phyloP scores from a whole-genome alignment of 2,888 invertebrate genomes.

The Andrena camellia region DNA sequence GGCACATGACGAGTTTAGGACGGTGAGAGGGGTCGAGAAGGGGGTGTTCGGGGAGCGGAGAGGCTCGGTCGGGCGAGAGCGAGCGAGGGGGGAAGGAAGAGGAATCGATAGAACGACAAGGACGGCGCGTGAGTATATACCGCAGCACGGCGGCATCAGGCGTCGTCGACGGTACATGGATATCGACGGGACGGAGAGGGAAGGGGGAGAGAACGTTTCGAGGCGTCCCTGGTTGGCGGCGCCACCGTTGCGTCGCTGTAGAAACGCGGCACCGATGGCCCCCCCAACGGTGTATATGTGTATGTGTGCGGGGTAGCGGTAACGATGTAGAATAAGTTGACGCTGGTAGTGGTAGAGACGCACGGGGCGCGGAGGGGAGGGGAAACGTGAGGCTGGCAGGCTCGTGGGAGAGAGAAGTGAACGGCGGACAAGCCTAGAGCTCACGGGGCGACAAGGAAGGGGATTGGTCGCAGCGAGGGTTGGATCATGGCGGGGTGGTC shows the following conservation, averaged over 20 bases:
- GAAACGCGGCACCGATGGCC: slow-evolving; percentile 52
- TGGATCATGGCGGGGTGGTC: slow-evolving; percentile 41
- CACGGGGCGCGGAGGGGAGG: slow-evolving; percentile 41
- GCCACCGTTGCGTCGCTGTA: slow-evolving; percentile 67
- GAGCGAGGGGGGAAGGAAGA: slow-evolving; percentile 66
- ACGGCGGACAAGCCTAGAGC: slow-evolving; percentile 49
- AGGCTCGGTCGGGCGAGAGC: slow-evolving; percentile 44
- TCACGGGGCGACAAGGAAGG: slow-evolving; percentile 66
- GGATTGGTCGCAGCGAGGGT: slow-evolving; percentile 69
- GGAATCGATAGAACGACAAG: slow-evolving; percentile 83
- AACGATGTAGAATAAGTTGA: slow-evolving; percentile 57
- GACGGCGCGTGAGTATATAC: slow-evolving; percentile 74
- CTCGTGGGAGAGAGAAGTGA: slow-evolving; percentile 59
- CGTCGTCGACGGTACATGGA: slow-evolving; percentile 65
- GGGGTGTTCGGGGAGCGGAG: slow-evolving; percentile 61
- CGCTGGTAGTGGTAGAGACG: slow-evolving; percentile 31
- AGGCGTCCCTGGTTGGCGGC: slow-evolving; percentile 76
- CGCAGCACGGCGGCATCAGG: slow-evolving; percentile 74
- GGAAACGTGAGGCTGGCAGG: slow-evolving; percentile 67
- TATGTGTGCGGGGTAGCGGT: slow-evolving; percentile 55
- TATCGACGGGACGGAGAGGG: slow-evolving; percentile 46
- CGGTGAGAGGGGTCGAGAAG: slow-evolving; percentile 50
- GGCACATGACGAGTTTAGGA: slow-evolving; percentile 62
- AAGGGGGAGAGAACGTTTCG: slow-evolving; percentile 59
- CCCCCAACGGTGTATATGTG: slow-evolving; percentile 30